Conservation (phyloP, 2,113 vertebrate species). For the Oreocharis arfaki region DNA sequence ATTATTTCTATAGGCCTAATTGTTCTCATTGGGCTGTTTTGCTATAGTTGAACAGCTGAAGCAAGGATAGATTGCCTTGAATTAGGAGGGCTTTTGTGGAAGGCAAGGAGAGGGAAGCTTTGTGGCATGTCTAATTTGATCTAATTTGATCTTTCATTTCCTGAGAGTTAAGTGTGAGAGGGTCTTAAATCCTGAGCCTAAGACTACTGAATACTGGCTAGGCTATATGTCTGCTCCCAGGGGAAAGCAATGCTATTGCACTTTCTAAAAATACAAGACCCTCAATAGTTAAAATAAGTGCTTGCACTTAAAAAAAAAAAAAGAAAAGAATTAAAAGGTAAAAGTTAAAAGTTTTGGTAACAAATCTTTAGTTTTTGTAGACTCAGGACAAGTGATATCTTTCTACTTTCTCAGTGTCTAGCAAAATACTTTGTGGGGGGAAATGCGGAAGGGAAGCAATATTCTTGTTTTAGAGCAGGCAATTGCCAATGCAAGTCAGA, state of each 20-base stretch:
- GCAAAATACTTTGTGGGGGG: not conserved
- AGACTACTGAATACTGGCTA: not conserved
- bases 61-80: not conserved
- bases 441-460: not conserved
- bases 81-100: not conserved
- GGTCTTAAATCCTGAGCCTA: not conserved
- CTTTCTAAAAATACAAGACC: not conserved
- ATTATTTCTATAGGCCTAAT: not conserved
- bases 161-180: not conserved
- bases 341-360: not conserved
- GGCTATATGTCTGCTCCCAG: not conserved
- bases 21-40: not conserved
- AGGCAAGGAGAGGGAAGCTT: not conserved
- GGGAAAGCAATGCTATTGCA: not conserved
- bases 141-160: not conserved
- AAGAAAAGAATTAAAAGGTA: too few relatives aligned
- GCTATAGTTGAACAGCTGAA: not conserved
- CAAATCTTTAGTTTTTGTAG: not conserved
- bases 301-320: not conserved
- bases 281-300: not conserved
- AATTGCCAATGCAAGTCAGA: conserved; percentile 21
- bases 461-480: conserved; percentile 20
- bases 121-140: not conserved
- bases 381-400: not conserved
- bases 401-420: not conserved